phyloP scores from a whole-genome alignment of 2,113 vertebrate genomes.

The Ophiodon elongatus region DNA sequence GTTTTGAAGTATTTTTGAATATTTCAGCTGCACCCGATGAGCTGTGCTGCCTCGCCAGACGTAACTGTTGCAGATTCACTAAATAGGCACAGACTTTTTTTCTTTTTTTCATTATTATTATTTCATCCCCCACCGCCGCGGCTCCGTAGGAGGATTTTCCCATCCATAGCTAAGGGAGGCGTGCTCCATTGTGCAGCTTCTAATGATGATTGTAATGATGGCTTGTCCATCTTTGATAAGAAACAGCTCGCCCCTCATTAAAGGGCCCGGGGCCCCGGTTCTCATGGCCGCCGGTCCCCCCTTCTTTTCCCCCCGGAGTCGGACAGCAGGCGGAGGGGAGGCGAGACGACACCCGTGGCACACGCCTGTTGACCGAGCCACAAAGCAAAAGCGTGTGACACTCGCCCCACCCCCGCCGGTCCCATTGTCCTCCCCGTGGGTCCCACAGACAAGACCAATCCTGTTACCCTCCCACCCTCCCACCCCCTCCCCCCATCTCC shows the following conservation, averaged over 20 bases:
- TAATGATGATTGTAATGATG: slow-evolving; percentile 84
- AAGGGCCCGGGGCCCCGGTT: slow-evolving; percentile 70
- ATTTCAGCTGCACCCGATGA: slow-evolving; percentile 1
- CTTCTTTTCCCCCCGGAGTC: slow-evolving; percentile 21
- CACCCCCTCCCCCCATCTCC: neutral
- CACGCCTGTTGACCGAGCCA: slow-evolving; percentile 87
- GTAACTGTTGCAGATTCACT: slow-evolving; percentile 29
- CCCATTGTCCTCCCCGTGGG: slow-evolving; percentile 75
- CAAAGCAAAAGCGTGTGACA: slow-evolving; percentile 85
- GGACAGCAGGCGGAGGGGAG: slow-evolving; percentile 83
- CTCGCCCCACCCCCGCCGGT: slow-evolving; percentile 66
- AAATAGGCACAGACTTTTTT: slow-evolving; percentile 18
- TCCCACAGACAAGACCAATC: slow-evolving; percentile 79
- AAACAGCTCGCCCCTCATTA: slow-evolving; percentile 84
- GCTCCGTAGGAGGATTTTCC: slow-evolving; percentile 58
- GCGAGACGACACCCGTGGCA: slow-evolving; percentile 81
- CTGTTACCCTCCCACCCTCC: slow-evolving; percentile 54
- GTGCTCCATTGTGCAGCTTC: slow-evolving; percentile 71
- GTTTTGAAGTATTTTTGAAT: neutral
- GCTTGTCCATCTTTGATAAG: slow-evolving; percentile 86
- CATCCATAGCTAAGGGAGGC: slow-evolving; percentile 61
- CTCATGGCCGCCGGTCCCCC: slow-evolving; percentile 70
- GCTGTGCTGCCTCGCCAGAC: slow-evolving; percentile 30
- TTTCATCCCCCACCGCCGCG: neutral
- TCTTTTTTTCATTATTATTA: neutral